phyloP scores from a whole-genome alignment of 2,113 vertebrate genomes.

The Cromileptes altivelis region DNA sequence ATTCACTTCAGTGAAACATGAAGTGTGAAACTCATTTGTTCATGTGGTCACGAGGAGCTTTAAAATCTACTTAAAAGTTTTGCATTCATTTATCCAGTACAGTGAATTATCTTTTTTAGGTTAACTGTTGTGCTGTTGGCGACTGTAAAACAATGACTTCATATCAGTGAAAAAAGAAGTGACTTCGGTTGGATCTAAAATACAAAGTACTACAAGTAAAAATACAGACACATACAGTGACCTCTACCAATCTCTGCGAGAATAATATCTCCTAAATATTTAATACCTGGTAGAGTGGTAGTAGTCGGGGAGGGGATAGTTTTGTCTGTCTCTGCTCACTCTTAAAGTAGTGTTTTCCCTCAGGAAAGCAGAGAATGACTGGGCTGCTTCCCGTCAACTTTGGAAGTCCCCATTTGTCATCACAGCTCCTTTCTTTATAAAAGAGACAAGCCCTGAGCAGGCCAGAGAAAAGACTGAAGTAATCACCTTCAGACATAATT shows the following conservation, averaged over 20 bases:
- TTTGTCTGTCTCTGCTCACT: constrained; percentile 45
- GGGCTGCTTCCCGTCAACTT: constrained; percentile 56
- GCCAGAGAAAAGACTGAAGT: constrained; percentile 16
- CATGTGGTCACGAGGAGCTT: background rate
- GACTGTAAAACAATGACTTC: background rate
- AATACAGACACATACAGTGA: constrained; percentile 33
- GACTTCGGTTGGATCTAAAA: constrained; percentile 2
- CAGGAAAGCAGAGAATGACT: constrained; percentile 53
- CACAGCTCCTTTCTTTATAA: constrained; percentile 35
- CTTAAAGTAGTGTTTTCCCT: constrained; percentile 48
- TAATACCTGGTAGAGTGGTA: constrained; percentile 33
- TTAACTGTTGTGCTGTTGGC: background rate
- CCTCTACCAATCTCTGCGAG: constrained; percentile 37
- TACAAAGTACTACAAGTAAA: background rate
- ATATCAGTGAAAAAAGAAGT: background rate
- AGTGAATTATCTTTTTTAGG: background rate
- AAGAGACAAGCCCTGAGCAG: constrained; percentile 18
- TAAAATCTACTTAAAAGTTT: background rate
- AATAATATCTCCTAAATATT: constrained; percentile 53
- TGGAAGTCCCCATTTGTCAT: constrained; percentile 71
- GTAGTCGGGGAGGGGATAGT: constrained; percentile 38
- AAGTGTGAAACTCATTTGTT: background rate
- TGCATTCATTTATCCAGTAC: background rate
- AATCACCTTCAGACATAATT: constrained; percentile 36
- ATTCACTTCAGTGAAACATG: background rate